Base-by-base conservation (phyloP, 2,888 invertebrate genomes). In the Yponomeuta malinellus region DNA sequence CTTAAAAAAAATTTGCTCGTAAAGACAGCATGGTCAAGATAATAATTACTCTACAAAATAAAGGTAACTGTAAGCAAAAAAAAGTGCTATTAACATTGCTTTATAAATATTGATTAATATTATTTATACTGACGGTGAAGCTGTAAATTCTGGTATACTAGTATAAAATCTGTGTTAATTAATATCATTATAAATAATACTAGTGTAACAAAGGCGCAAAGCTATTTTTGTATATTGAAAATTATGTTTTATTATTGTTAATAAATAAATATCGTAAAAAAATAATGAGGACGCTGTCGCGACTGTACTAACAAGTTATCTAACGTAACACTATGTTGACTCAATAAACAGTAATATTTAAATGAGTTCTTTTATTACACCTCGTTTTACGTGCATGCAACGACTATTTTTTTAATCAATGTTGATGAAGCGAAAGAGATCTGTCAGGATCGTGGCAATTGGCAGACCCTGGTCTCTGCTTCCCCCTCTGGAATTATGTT, bases 221-320 rank as follows among this genome's bases (percentile, higher is more conserved):
- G 83, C 83, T 88, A 88, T 88, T 88, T 88, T 88, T 88, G 81
- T 88, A 87, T 82, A 81, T 78, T 80, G 72, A 59, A 79, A 81
- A 79, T 78, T 81, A 80, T 78, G 80, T 85, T 85, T 59, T 84
- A 83, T 75, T 85, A 83, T 83, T 81, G 81, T 83, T 83, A 79
- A 77, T 75, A 74, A 71, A 68, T 74, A 71, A 73, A n/a, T 75
- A 73, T 73, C 33, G 66, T 74, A 71, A 71, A 73, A 68, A 71
- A 71, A 71, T 72, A 72, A 68, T 70, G 70, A 66, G 72, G 64
- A 12, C 63, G 71, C 68, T 74, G 71, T 70, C 64, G 70, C 67
- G 74, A 77, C 73, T 78, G 78, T 76, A 79, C 77, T 81, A 80
- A 80, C 77, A 77, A 74, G 75, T 76, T 77, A 78, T 78, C 23